Evolutionary conservation across 1,140 invertebrate species (phyloP).

Genomic region (Pristionchus pacificus): DNA sequence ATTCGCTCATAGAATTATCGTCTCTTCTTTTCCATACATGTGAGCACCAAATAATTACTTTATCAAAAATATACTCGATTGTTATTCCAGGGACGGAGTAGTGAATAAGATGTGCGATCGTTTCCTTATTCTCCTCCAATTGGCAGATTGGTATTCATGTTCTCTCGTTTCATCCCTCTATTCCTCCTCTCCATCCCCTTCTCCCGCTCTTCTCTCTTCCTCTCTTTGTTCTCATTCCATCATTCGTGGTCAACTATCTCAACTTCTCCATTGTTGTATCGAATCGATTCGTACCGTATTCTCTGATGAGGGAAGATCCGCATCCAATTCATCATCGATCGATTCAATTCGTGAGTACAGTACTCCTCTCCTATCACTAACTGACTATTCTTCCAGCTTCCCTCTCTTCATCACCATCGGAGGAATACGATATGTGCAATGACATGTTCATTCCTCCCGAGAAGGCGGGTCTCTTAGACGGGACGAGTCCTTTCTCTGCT

Average conservation of each 20-base stretch:
- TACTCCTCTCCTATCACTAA: neutral
- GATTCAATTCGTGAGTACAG: constrained; percentile 8
- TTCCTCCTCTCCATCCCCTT: no score
- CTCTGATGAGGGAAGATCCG: constrained; percentile 22
- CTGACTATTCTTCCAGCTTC: neutral
- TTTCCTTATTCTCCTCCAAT: constrained; percentile 17
- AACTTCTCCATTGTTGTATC: constrained; percentile 26
- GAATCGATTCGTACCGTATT: constrained; percentile 23
- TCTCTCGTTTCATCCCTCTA: no score
- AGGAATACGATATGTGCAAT: constrained; percentile 15
- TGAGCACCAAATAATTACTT: constrained; percentile 2
- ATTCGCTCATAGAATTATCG: constrained; percentile 27
- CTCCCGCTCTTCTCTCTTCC: neutral
- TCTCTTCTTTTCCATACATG: constrained; percentile 24
- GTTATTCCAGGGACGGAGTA: constrained; percentile 20
- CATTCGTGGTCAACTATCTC: constrained; percentile 10
- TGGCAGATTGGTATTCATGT: constrained; percentile 19
- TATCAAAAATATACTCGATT: neutral
- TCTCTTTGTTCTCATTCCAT: neutral
- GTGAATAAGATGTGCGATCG: constrained; percentile 21
- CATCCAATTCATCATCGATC: constrained; percentile 7
- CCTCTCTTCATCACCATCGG: constrained; percentile 12
- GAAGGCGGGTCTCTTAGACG: constrained; percentile 2
- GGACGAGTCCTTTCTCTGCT: constrained; percentile 6
- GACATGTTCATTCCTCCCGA: constrained; percentile 7